Base-by-base conservation (phyloP, 2,888 invertebrate genomes). In the Gasteruption jaculator region DNA sequence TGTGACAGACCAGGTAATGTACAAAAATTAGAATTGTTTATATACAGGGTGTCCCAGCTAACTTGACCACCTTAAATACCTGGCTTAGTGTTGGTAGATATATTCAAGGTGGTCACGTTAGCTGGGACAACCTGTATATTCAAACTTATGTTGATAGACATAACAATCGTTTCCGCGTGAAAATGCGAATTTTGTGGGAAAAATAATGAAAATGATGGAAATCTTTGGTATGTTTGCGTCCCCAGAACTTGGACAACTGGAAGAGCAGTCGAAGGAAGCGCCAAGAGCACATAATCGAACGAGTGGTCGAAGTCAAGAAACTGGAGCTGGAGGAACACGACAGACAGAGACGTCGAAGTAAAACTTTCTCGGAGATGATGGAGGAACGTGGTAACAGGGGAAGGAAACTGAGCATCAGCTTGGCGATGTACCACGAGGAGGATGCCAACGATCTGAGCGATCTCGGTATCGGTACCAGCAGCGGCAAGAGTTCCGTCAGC, bases 331-430 rank as follows among this genome's bases (percentile, higher is more conserved):
- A 88, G 58, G 83, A 86, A 61, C 75, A 78, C 71, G 80, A 79
- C 65, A 79, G 85, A 70, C 73, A 76, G 53, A 79, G 86, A 57
- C 79, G 84, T 60, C 86, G 85, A 76, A 86, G 83, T 73, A 93
- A 93, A 77, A 93, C 93, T 50, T 93, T 92, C 78, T 89, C 84
- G 67, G 92, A 94, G 75, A 93, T 94, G 85, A 81, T 91, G 75
- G 90, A 91, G 71, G 91, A 89, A 72, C 81, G 89, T 83, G 64
- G 65, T 26, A 66, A 52, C 50, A 74, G 78, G 49, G 78, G 81
- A 31, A 75, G 76, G 41, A 82, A 82, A 60, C 68, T 76, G 48
- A 77, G 75, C 56, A 74, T 76, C 57, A 64, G 66, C 41, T 73
- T 86, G 40, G 79, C 85, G 3, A 74, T 90, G 56, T 90, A 87